Evolutionary conservation across 2,888 invertebrate genomes (phyloP), one percentile per base, ranked within the genome.

Genomic region (Hypolimnas misippus): DNA sequence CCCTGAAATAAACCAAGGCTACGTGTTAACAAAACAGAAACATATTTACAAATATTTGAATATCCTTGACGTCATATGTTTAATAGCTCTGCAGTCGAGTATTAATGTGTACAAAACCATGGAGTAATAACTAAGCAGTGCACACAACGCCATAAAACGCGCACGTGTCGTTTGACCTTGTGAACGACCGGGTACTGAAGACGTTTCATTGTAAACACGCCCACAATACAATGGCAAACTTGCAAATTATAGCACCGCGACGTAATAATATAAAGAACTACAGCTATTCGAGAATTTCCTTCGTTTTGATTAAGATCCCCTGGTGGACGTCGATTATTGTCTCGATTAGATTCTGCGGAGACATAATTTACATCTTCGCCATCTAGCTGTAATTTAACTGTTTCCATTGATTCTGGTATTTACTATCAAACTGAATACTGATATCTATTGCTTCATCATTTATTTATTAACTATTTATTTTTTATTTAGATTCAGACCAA

Each of bases 161-260:
- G 83, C 87, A 85, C 86, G 86, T 83, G 81, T 82, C 79, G 67
- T 55, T 65, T 74, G 87, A 86, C 87, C 87, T 87, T 87, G 86
- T 71, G 59, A 62, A 55, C 70, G 69, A 60, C 69, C 72, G 73
- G 56, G 70, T 68, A 70, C 69, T 69, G 73, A 71, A 72, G 71
- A 67, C 66, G 70, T 66, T 63, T 66, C 70, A 65, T 58, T 72
- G 69, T 72, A 72, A 75, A 74, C 72, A 66, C 67, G 63, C 68
- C 57, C 62, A 66, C 63, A 52, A 33, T 29, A 49, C 49, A 49
- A 49, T 29, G n/a, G 29, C 49, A 4, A 49, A 49, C 19, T 49
- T 7, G 29, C 49, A 14, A 49, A 49, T 49, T 49, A 49, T 29
- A 49, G 19, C 25, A 25, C 49, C 19, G 16, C 6, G 16, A 7